Percentiles rank a stretch among this genome's conserved stretches.
Evolutionary conservation across 2,797 vertebrate genomes (phyloP).

Genomic region (Sebastes oblongus): DNA sequence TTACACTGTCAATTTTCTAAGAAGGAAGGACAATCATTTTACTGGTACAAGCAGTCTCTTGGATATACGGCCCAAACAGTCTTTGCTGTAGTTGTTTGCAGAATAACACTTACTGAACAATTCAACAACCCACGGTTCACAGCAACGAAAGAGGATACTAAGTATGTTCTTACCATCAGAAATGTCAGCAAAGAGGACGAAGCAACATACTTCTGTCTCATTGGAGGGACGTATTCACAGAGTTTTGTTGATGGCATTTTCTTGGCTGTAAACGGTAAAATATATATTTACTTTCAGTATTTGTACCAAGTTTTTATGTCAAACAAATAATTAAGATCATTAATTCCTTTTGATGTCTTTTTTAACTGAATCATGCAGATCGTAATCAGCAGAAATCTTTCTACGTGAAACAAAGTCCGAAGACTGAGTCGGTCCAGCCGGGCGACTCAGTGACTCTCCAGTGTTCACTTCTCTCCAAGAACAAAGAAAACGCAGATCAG

Average conservation of each 20-base stretch:
- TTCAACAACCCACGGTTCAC: not conserved
- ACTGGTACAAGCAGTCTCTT: slow-evolving; percentile 16
- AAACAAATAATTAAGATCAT: not conserved
- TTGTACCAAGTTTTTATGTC: not conserved
- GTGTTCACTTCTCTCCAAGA: no score
- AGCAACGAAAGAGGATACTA: not conserved
- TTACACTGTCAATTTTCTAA: not conserved
- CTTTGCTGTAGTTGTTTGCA: fast-evolving
- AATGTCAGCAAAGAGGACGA: slow-evolving; percentile 42
- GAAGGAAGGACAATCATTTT: fast-evolving
- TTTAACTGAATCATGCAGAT: not conserved
- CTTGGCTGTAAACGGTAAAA: slow-evolving; percentile 41
- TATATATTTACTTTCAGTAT: not conserved
- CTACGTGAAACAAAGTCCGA: no score
- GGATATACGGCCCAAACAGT: not conserved
- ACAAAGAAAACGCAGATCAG: not conserved
- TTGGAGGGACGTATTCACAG: fast-evolving
- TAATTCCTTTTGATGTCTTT: not conserved
- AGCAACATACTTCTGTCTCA: slow-evolving; percentile 44
- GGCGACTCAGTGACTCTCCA: no score
- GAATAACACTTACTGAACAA: not conserved
- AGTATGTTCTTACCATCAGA: slow-evolving; percentile 7
- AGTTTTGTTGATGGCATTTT: not conserved
- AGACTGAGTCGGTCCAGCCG: not conserved
- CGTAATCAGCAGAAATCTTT: no score